Evolutionary conservation across 2,888 invertebrate species (phyloP), one percentile per base, ranked within the genome.

Genomic region (Scrobipalpa costella): DNA sequence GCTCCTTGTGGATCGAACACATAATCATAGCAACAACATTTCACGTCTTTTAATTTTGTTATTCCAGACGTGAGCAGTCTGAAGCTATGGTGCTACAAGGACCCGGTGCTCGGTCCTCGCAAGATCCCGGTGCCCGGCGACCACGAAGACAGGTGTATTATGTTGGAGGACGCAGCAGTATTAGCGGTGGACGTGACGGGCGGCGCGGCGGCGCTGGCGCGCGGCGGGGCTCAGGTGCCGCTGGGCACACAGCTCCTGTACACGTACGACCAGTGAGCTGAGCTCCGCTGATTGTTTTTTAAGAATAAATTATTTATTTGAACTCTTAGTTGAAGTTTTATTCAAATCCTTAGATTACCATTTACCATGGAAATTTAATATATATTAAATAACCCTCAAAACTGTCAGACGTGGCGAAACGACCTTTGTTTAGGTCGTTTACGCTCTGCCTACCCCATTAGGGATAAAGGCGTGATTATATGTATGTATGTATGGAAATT

Each of bases 31-130:
- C n/a, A 27, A 44, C 44, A 0, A 44, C 15, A 44, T 44, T 44
- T 7, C 0, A n/a, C n/a, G n/a, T 44, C n/a, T 7, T 44, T n/a
- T n/a, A 9, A 13, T 13, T 52, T 13, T 8, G 7, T 55, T 13
- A 6, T 55, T 55, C 38, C 84, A 96, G 96, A 94, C 82, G 70
- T 90, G 2, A 90, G 85, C 61, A 84, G 87, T 15, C 83, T 98
- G 9, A 92, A 93, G 73, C 78, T 98, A 11, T 96, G 96, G 93
- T 93, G 96, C 21, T 97, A 95, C 85, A 90, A 93, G 64, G 97
- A 98, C 84, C 94, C 96, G 0, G 71, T 92, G 0, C 69, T 95
- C 33, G 98, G 97, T 0, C 95, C 96, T 6, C 92, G 97, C 55
- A 93, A 91, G 73, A 94, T 98, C 62, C 98, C 98, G 0, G 83